Percentiles rank a stretch among this genome's conserved stretches.
Evolutionary conservation across 1,140 invertebrate genomes (phyloP).

Genomic region (Choristoneura fumiferana): DNA sequence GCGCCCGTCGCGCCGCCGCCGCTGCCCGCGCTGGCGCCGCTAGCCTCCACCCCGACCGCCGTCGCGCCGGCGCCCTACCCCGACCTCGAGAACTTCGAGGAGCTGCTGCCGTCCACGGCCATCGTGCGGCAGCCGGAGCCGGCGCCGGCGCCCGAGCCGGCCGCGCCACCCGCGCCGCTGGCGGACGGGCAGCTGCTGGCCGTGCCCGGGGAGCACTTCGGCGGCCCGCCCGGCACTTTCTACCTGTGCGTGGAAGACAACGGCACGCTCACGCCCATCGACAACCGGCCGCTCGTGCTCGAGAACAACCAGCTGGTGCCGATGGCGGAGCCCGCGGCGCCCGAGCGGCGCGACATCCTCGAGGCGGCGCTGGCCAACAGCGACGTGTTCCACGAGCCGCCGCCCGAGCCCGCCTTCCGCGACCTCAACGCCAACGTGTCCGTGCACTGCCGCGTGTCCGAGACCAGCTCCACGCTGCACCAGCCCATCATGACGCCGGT

Average conservation of each 20-base stretch:
- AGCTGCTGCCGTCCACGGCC: slow-evolving; percentile 66
- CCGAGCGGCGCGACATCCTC: slow-evolving; percentile 83
- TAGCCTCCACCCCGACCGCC: slow-evolving; percentile 27
- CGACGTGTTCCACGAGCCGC: slow-evolving; percentile 83
- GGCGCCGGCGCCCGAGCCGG: slow-evolving; percentile 39
- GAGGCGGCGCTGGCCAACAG: slow-evolving; percentile 87
- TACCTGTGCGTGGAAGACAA: slow-evolving; percentile 83
- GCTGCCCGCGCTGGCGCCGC: slow-evolving; percentile 36
- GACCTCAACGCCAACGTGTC: slow-evolving; percentile 76
- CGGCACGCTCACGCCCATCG: slow-evolving; percentile 84
- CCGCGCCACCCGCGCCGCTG: slow-evolving; percentile 47
- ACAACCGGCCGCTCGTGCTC: slow-evolving; percentile 82
- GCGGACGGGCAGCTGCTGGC: slow-evolving; percentile 83
- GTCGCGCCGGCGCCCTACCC: slow-evolving; percentile 47
- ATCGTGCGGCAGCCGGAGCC: slow-evolving; percentile 47
- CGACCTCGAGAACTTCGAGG: slow-evolving; percentile 68
- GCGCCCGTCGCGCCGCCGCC: slow-evolving; percentile 8
- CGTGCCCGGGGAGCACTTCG: slow-evolving; percentile 82
- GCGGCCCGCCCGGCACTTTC: slow-evolving; percentile 81
- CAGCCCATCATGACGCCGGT: slow-evolving; percentile 90
- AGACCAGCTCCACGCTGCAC: slow-evolving; percentile 86
- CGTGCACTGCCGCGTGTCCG: slow-evolving; percentile 80
- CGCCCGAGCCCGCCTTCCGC: slow-evolving; percentile 72
- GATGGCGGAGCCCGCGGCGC: slow-evolving; percentile 53
- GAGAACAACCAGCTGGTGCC: slow-evolving; percentile 80